Evolutionary conservation across 2,113 vertebrate genomes (phyloP).

Genomic region (Planiliza haematocheilus): DNA sequence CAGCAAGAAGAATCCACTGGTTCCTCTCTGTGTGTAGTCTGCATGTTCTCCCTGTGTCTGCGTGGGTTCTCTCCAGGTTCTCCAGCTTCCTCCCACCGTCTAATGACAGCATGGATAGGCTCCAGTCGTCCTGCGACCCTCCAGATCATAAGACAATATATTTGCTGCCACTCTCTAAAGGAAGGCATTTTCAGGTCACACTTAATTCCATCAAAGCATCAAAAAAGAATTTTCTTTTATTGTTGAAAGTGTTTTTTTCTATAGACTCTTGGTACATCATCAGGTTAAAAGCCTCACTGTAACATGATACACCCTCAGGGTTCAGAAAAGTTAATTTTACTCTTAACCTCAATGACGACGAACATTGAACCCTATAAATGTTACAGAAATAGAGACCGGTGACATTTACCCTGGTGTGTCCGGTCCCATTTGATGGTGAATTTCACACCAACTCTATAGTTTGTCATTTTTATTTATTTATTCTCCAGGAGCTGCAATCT

Average conservation of each 20-base stretch:
- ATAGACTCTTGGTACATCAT: slow-evolving; percentile 1
- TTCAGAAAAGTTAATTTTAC: slow-evolving; percentile 44
- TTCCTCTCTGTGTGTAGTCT: too few relatives aligned
- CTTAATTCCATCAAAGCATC: neutral
- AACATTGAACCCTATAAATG: slow-evolving; percentile 31
- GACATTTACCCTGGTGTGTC: slow-evolving; percentile 41
- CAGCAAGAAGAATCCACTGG: too few relatives aligned
- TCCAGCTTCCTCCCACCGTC: too few relatives aligned
- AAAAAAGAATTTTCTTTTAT: neutral
- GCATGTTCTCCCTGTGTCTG: too few relatives aligned
- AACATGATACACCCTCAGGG: slow-evolving; percentile 17
- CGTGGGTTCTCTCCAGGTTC: too few relatives aligned
- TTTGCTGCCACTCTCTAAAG: too few relatives aligned
- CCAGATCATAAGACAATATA: too few relatives aligned
- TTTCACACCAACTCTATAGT: neutral
- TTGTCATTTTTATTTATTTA: neutral
- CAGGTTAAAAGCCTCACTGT: slow-evolving; percentile 20
- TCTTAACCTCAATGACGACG: slow-evolving; percentile 34
- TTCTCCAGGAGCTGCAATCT: neutral
- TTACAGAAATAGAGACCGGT: slow-evolving; percentile 42
- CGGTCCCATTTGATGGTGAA: slow-evolving; percentile 22
- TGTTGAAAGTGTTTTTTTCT: slow-evolving; percentile 1
- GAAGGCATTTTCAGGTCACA: neutral
- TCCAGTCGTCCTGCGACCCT: too few relatives aligned
- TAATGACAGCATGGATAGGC: too few relatives aligned